Base-by-base conservation (phyloP, 2,113 vertebrate genomes). In the Noctilio leporinus region DNA sequence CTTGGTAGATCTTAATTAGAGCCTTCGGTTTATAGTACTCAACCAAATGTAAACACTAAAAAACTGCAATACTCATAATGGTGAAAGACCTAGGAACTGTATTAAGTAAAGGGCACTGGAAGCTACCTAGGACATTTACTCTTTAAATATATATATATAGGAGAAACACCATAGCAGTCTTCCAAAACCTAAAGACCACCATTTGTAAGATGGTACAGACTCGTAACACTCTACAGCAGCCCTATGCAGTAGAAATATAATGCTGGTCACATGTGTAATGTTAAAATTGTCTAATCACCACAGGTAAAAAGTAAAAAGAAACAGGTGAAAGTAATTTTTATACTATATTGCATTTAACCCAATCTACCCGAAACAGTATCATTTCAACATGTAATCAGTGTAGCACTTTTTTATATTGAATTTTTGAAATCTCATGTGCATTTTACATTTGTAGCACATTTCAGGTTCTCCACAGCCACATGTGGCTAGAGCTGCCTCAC, bases 101-200 rank as follows among this genome's bases (percentile, higher is more conserved):
- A 75, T 59, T 82, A 95, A 93, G 47, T 77, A 81, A 96, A 83
- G 30, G 92, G 38, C 33, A 82, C 87, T 69, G 77, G 77, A 91
- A 93, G 12, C 49, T 94, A 91, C 53, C 5, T 95, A 17, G 91
- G 33, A 65, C 15, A 11, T 69, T 47, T 85, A 84, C 16, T 67
- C 49, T 82, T 4, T 53, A 73, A 77, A 87, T n/a, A n/a, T n/a
- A n/a, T n/a, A n/a, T n/a, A n/a, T n/a, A n/a, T 20, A 49, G n/a
- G 22, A 24, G 8, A 82, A 83, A 85, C 12, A 45, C 51, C 55
- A 55, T 22, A 65, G 70, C 15, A 51, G 22, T 40, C 19, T 84
- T 94, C 35, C 55, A 72, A 80, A 69, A 53, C 81, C 84, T 38
- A 57, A 92, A 92, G 83, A 20, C n/a, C 67, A n/a, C 53, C 35